Conservation (phyloP, 2,888 invertebrate species). For the Buathra laborator region DNA sequence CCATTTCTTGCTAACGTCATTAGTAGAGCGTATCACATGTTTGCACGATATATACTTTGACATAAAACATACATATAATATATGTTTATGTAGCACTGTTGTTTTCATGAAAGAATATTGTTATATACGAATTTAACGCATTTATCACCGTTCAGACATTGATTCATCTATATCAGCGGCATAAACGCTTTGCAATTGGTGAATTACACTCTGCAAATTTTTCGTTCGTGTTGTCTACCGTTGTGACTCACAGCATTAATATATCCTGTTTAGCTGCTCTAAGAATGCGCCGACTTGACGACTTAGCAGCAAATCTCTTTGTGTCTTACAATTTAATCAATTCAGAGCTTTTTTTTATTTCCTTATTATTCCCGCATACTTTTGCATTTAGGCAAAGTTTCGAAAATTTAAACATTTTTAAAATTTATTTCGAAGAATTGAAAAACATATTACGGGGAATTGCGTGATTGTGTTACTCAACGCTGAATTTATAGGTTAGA, state of each 20-base stretch:
- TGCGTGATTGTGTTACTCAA: neutral
- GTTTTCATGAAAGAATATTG: neutral
- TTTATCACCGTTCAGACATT: constrained; percentile 11
- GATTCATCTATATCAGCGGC: neutral
- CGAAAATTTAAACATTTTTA: neutral
- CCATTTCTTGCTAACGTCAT: constrained; percentile 14
- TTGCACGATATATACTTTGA: constrained; percentile 3
- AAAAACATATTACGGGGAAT: neutral
- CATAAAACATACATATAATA: neutral
- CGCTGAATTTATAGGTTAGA: neutral
- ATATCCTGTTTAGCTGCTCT: constrained; percentile 39
- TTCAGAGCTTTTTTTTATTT: constrained; percentile 9
- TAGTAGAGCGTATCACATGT: constrained; percentile 47
- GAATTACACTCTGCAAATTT: constrained; percentile 11
- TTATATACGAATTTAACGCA: neutral
- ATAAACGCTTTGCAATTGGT: constrained; percentile 35
- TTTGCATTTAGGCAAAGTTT: too few species aligned
- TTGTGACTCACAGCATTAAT: constrained; percentile 44
- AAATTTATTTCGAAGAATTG: neutral
- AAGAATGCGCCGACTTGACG: constrained; percentile 30
- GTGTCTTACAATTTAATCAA: neutral
- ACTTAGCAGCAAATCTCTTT: constrained; percentile 8
- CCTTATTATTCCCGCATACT: neutral
- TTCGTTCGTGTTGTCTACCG: neutral
- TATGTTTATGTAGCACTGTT: constrained; percentile 11